Evolutionary conservation across 1,140 invertebrate species (phyloP).

Genomic region (Thaumatotibia leucotreta): DNA sequence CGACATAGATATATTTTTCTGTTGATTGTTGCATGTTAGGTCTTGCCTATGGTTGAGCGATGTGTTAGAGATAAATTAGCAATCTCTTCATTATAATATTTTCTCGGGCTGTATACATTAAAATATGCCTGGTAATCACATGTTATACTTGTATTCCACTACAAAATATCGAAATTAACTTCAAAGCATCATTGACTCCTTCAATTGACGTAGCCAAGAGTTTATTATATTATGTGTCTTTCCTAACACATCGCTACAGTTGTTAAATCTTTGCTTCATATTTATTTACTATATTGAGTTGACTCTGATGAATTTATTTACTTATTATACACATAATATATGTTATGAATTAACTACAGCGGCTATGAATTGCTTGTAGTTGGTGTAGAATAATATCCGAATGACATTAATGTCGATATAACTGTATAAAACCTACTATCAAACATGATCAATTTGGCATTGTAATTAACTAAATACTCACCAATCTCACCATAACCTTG

Average conservation of each 20-base stretch:
- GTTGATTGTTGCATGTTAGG: conserved; percentile 9
- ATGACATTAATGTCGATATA: not conserved
- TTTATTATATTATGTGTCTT: too few species aligned
- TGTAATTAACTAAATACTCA: too few species aligned
- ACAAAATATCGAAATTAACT: too few species aligned
- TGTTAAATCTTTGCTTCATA: conserved; percentile 26
- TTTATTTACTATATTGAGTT: conserved; percentile 45
- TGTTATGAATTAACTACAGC: conserved; percentile 25
- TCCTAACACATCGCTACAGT: conserved; percentile 23
- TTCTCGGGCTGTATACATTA: too few species aligned
- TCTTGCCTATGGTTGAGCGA: not conserved
- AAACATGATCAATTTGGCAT: not conserved
- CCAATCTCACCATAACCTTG: too few species aligned
- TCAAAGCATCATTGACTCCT: too few species aligned
- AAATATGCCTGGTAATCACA: too few species aligned
- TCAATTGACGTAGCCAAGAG: too few species aligned
- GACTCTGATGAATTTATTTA: conserved; percentile 53
- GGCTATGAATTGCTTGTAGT: conserved; percentile 42
- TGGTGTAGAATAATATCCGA: not conserved
- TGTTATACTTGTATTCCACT: too few species aligned
- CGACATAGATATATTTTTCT: conserved; percentile 7
- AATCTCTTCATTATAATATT: too few species aligned
- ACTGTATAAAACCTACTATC: not conserved
- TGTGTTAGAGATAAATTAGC: not conserved
- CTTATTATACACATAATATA: conserved; percentile 34